phyloP scores from a whole-genome alignment of 2,888 invertebrate species.

The Chelonus formosanus region DNA sequence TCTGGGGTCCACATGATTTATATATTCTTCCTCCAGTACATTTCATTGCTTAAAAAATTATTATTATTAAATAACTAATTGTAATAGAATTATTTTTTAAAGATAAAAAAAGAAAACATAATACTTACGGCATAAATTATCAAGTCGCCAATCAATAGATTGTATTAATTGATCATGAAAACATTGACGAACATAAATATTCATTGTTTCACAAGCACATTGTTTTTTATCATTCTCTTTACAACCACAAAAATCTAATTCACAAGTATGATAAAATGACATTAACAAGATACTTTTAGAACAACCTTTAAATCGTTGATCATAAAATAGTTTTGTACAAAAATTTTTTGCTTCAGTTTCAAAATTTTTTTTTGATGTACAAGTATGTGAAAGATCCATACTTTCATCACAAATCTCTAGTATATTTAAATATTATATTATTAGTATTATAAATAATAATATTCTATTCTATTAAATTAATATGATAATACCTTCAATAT shows the following conservation, averaged over 20 bases:
- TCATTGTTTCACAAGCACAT: conserved; percentile 81
- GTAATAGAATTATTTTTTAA: not conserved
- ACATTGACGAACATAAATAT: conserved; percentile 82
- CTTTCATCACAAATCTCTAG: conserved; percentile 68
- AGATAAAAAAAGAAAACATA: conserved; percentile 19
- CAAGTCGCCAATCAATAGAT: conserved; percentile 78
- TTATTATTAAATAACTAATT: too few species aligned
- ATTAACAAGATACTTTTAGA: conserved; percentile 73
- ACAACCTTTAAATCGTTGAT: conserved; percentile 74
- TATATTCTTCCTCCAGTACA: conserved; percentile 82
- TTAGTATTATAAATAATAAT: conserved; percentile 52
- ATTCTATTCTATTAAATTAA: not conserved
- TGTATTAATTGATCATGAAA: conserved; percentile 70
- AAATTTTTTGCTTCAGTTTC: conserved; percentile 68
- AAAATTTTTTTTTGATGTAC: conserved; percentile 61
- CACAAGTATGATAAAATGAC: conserved; percentile 76
- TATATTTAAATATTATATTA: too few species aligned
- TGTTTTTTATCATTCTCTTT: conserved; percentile 64
- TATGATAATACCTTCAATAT: conserved; percentile 65
- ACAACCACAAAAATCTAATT: conserved; percentile 83
- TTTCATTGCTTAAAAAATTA: conserved; percentile 71
- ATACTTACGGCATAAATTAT: conserved; percentile 84
- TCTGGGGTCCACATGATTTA: conserved; percentile 77
- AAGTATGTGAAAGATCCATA: conserved; percentile 67
- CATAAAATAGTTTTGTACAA: conserved; percentile 72